Percentiles rank a stretch among this genome's conserved stretches.
Conservation (phyloP, 1,140 invertebrate genomes). For the Papilio xuthus region DNA sequence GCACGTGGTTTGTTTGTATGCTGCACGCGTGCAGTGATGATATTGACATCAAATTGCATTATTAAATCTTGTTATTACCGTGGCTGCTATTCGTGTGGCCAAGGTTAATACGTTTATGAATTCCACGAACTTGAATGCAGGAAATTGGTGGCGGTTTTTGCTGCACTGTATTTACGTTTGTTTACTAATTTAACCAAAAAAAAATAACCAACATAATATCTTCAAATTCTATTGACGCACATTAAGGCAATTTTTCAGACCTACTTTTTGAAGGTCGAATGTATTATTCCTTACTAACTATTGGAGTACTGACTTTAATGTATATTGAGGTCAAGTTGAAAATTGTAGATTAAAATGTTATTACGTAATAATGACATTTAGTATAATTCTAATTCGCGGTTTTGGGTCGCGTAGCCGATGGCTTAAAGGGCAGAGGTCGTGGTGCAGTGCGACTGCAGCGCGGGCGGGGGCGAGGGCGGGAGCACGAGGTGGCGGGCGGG, state of each 20-base stretch:
- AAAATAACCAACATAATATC: not conserved
- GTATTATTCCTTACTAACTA: no score
- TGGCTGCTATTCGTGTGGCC: constrained; percentile 7
- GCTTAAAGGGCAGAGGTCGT: constrained; percentile 63
- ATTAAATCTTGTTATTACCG: constrained; percentile 1
- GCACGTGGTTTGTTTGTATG: constrained; percentile 1
- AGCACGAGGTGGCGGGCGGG: constrained; percentile 45
- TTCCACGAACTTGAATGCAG: constrained; percentile 20
- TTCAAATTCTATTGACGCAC: not conserved
- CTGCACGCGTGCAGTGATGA: not conserved
- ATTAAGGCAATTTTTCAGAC: not conserved
- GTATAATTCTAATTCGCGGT: constrained; percentile 6
- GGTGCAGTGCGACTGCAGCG: constrained; percentile 62
- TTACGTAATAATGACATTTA: constrained; percentile 14
- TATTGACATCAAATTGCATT: constrained; percentile 20
- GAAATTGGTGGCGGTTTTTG: not conserved
- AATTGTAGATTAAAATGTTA: not conserved
- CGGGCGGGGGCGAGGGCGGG: constrained; percentile 38
- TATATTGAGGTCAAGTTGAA: not conserved
- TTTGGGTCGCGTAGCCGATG: constrained; percentile 38
- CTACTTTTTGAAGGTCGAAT: not conserved
- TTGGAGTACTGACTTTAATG: no score
- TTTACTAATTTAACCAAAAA: not conserved
- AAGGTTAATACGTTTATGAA: constrained; percentile 29
- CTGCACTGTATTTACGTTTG: not conserved